Evolutionary conservation across 2,113 vertebrate genomes (phyloP), one percentile per base, ranked within the genome.

Genomic region (Nibea albiflora): DNA sequence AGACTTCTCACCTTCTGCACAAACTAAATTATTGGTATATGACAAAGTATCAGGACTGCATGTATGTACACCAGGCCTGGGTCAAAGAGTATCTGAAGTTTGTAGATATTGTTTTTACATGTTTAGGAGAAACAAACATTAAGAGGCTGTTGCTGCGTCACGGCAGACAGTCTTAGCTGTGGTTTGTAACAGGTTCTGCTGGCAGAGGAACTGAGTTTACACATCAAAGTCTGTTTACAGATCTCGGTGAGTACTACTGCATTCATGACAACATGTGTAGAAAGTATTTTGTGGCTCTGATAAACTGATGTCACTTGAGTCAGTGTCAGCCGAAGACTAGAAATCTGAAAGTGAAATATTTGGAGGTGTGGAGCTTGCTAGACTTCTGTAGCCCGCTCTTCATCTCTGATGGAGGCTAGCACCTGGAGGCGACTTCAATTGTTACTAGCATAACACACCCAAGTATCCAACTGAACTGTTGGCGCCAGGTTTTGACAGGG

Each of bases 21-120:
- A 93, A 93, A 96, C 95, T 97, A 98, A 98, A 96, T 97, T 98
- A 97, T 98, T 94, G 52, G 57, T 85, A 87, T 87, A 86, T 75
- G 95, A 95, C 95, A 96, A 97, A 92, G 96, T 97, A 96, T 97
- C 95, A 95, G 92, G 94, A 96, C 94, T 96, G 95, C 95, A 96
- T 96, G 95, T 93, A 83, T 54, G 67, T 63, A 79, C 63, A 67
- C 56, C 83, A 88, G 86, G 77, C 90, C 85, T 92, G 90, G 85
- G 91, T 93, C 85, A 90, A 81, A 85, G 7, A 44, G 81, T 84
- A 88, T 78, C 66, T 64, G 35, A 50, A 50, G 49, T 63, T 69
- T 65, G 24, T 52, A 47, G 79, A 35, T 20, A 20, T 16, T 16
- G n/a, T 46, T 50, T 63, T 47, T 9, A 63, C 22, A 54, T 56